A percentile compares a stretch with the other conserved stretches of the same genome.
These are phyloP conservation scores for Acanthosepion esculentum DNA, from an alignment of 2,888 invertebrate species.

Conservation along the genomic window DNA sequence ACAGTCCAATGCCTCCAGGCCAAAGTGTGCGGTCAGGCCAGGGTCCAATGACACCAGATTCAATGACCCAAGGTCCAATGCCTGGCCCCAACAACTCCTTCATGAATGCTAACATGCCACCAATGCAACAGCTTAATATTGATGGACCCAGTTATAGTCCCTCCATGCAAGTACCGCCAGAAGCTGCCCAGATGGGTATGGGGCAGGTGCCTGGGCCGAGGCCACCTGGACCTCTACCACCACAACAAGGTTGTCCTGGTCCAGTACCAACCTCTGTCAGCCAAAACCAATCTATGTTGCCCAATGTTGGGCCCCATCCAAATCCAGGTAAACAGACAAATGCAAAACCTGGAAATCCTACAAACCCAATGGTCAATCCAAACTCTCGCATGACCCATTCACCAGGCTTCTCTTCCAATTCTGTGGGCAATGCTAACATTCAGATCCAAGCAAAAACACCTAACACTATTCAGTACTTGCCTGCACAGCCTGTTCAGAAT, in stretches of 20 bases:
- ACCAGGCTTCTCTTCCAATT: slow-evolving; percentile 62
- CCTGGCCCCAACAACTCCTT: slow-evolving; percentile 77
- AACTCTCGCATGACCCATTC: slow-evolving; percentile 60
- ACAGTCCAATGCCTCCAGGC: slow-evolving; percentile 49
- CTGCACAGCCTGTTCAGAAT: slow-evolving; percentile 88
- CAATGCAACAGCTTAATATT: slow-evolving; percentile 77
- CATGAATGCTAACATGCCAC: slow-evolving; percentile 77
- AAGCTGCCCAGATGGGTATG: slow-evolving; percentile 59
- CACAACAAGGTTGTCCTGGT: slow-evolving; percentile 47
- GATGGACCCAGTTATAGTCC: slow-evolving; percentile 64
- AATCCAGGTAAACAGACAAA: slow-evolving; percentile 48
- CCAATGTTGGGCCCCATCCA: slow-evolving; percentile 52
- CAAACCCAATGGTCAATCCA: slow-evolving; percentile 52
- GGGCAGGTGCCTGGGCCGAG: slow-evolving; percentile 48
- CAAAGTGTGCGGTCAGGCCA: slow-evolving; percentile 50
- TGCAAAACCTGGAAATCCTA: slow-evolving; percentile 52
- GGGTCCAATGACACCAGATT: slow-evolving; percentile 47
- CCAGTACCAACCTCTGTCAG: slow-evolving; percentile 54
- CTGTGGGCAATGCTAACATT: slow-evolving; percentile 83
- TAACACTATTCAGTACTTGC: slow-evolving; percentile 97
- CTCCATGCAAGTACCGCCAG: slow-evolving; percentile 69
- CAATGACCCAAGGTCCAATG: slow-evolving; percentile 58
- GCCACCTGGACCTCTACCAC: slow-evolving; percentile 46
- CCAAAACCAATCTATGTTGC: slow-evolving; percentile 56
- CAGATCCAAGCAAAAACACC: slow-evolving; percentile 97